phyloP scores from a whole-genome alignment of 2,113 vertebrate genomes.

The Catagonus wagneri region DNA sequence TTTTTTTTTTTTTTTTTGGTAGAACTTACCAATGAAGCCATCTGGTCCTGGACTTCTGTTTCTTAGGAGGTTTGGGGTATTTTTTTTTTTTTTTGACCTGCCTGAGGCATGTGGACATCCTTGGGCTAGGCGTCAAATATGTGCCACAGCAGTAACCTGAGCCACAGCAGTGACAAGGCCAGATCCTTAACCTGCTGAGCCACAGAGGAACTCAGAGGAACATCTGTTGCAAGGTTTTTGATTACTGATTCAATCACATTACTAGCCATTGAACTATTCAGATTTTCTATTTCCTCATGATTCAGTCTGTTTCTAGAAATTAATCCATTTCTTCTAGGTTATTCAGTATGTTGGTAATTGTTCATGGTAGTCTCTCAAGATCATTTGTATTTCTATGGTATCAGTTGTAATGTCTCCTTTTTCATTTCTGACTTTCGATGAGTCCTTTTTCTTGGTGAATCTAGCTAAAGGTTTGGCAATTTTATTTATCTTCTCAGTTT shows the following conservation, averaged over 20 bases:
- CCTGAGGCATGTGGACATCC: no score
- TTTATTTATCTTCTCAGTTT: neutral
- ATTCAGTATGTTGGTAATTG: neutral
- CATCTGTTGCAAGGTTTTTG: neutral
- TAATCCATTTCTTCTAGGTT: neutral
- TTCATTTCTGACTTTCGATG: neutral
- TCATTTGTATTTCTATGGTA: neutral
- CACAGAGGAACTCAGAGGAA: no score
- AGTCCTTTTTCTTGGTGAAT: neutral
- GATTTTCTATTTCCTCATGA: neutral
- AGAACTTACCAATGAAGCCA: neutral
- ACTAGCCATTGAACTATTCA: neutral
- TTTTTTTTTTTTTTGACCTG: no score
- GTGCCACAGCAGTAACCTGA: no score
- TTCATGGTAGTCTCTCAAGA: neutral
- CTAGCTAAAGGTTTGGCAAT: neutral
- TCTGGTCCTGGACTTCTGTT: neutral
- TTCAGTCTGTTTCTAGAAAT: constrained; percentile 39
- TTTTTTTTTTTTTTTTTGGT: neutral
- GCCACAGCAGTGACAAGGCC: no score
- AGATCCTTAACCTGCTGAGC: no score
- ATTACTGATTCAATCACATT: neutral
- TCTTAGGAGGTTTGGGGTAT: neutral
- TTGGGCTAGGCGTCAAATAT: no score
- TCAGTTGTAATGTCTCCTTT: neutral